A percentile compares a stretch with the other conserved stretches of the same genome.
These are phyloP conservation scores for Hymenochirus boettgeri DNA, from an alignment of 2,113 vertebrate genomes.

Conservation along the genomic window DNA sequence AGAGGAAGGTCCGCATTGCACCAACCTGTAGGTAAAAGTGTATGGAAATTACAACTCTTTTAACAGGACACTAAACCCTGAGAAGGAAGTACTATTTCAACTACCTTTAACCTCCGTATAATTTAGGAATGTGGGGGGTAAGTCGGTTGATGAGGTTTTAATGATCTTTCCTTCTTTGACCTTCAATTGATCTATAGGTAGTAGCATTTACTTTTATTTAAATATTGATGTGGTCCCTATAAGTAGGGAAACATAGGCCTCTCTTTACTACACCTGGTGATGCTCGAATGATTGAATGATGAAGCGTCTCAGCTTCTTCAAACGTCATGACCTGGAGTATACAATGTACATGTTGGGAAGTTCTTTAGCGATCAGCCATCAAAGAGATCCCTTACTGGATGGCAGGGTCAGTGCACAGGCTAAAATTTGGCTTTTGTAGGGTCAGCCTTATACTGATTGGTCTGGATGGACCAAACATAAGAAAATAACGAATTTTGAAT, in stretches of 20 bases:
- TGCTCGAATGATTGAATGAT: constrained; percentile 88
- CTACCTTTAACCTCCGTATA: too few species aligned
- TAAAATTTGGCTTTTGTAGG: constrained; percentile 67
- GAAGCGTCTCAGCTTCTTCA: constrained; percentile 76
- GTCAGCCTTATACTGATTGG: constrained; percentile 86
- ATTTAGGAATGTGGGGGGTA: too few species aligned
- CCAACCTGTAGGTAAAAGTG: constrained; percentile 40
- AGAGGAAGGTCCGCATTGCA: constrained; percentile 71
- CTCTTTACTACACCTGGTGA: constrained; percentile 81
- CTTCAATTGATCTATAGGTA: too few species aligned
- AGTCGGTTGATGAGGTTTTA: too few species aligned
- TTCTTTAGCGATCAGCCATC: constrained; percentile 82
- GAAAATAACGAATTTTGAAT: too few species aligned
- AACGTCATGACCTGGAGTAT: constrained; percentile 97
- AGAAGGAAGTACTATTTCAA: too few species aligned
- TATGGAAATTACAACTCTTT: too few species aligned
- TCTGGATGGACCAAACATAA: constrained; percentile 54
- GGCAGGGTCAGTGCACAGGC: constrained; percentile 84
- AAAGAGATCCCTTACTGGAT: constrained; percentile 81
- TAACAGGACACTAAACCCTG: too few species aligned
- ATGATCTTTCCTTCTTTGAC: too few species aligned
- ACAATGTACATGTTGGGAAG: constrained; percentile 85
- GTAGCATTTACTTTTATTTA: too few species aligned
- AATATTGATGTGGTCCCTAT: too few species aligned
- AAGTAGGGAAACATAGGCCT: too few species aligned